Base-by-base conservation (phyloP, 2,888 invertebrate genomes). In the Leptarthrus brevirostris region DNA sequence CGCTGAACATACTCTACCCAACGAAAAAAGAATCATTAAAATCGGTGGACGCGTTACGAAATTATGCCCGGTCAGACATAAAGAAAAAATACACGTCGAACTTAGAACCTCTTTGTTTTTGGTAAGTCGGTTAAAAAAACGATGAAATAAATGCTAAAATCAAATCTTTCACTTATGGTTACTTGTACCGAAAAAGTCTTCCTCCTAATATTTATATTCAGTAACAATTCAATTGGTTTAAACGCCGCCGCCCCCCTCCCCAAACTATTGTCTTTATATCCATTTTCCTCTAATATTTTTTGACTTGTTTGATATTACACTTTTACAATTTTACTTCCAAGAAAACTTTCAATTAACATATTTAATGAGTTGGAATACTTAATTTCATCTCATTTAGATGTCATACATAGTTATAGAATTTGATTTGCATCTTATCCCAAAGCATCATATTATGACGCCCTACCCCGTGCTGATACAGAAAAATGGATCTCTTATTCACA, bases 381-480 rank as follows among this genome's bases (percentile, higher is more conserved):
- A 47, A 66, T 47, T 47, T 14, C 4, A 2, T n/a, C 49, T n/a
- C 66, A 66, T 5, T 47, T 66, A 22, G 47, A 3, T 14, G 10
- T 22, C n/a, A n/a, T n/a, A n/a, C 16, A 6, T 66, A 20, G 12
- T 22, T 18, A 22, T 16, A 3, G n/a, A 16, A n/a, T 66, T 20
- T 24, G 3, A 26, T 14, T 14, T 22, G 24, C 40, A 66, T 47
- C 44, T 66, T n/a, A n/a, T 66, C 12, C 47, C 66, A 2, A 49
- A 66, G 26, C 47, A 66, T 47, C 44, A 66, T 26, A 40, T 66
- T 12, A 16, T 66, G 10, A 66, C 66, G 1, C 66, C 40, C 12
- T 66, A 66, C n/a, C 47, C 47, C 5, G 18, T 44, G 24, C 14
- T 40, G 36, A 61, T 22, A 6, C 2, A 8, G 5, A 64, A 40